Evolutionary conservation across 2,113 vertebrate species (phyloP).

Genomic region (Gymnocephalus cernua): DNA sequence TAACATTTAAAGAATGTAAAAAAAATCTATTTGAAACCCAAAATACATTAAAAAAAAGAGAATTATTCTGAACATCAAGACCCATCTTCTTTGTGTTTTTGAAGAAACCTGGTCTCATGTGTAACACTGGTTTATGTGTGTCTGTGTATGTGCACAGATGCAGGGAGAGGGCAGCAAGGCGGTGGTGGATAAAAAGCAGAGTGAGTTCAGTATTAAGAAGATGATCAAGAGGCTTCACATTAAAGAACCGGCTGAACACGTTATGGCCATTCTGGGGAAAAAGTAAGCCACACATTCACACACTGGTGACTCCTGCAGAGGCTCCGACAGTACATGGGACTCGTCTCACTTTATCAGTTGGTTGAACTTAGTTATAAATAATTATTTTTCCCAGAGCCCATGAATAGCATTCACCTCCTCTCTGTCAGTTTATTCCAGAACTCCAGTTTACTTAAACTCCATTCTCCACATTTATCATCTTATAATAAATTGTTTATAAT

Average conservation of each 20-base stretch:
- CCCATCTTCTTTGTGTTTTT: background rate
- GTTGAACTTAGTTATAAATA: too few relatives aligned
- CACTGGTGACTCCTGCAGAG: background rate
- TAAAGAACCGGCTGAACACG: conserved; percentile 86
- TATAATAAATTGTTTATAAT: background rate
- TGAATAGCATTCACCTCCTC: too few relatives aligned
- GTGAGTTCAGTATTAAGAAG: conserved; percentile 88
- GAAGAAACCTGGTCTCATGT: background rate
- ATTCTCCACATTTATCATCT: too few relatives aligned
- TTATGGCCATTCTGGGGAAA: conserved; percentile 89
- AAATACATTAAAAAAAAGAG: background rate
- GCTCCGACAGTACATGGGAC: background rate
- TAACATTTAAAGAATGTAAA: too few relatives aligned
- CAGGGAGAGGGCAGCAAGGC: background rate
- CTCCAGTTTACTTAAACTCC: background rate
- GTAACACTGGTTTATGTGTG: background rate
- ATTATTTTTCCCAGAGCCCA: too few relatives aligned
- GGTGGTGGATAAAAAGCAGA: conserved; percentile 80
- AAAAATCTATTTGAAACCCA: too few relatives aligned
- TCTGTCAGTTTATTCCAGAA: too few relatives aligned
- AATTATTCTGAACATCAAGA: background rate
- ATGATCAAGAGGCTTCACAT: conserved; percentile 89
- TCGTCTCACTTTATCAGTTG: too few relatives aligned
- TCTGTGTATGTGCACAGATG: conserved; percentile 48
- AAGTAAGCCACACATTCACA: conserved; percentile 76